Evolutionary conservation across 64 coral and sea anemone species (phyloP).

Genomic region (Orbicella faveolata): DNA sequence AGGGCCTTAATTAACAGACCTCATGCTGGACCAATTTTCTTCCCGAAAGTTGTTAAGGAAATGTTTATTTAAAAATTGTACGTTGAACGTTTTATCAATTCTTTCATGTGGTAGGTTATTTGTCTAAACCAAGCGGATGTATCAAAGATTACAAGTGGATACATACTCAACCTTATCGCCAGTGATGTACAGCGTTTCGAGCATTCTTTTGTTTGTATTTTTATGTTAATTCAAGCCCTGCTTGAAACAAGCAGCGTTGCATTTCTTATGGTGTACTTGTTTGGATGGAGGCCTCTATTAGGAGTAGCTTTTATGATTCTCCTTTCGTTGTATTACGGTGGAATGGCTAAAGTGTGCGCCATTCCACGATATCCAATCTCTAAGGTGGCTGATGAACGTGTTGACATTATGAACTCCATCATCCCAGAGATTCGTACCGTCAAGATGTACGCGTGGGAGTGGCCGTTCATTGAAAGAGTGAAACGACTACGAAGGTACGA

Average conservation of each 20-base stretch:
- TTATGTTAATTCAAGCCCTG: background rate
- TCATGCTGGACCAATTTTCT: too few species aligned
- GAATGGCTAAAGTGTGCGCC: conserved; percentile 25
- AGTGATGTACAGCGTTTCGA: conserved; percentile 56
- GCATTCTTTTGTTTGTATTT: conserved; percentile 8
- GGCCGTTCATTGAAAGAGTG: conserved; percentile 31
- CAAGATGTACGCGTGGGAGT: conserved; percentile 68
- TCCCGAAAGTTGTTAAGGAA: too few species aligned
- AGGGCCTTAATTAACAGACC: too few species aligned
- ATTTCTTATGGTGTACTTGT: conserved; percentile 53
- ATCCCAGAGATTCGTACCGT: conserved; percentile 41
- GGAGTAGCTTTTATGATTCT: conserved; percentile 10
- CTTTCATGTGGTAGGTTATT: too few species aligned
- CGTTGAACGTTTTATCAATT: too few species aligned
- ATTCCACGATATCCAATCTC: conserved; percentile 17
- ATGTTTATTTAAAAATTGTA: too few species aligned
- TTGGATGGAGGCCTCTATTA: conserved; percentile 31
- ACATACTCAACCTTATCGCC: too few species aligned
- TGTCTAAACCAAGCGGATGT: too few species aligned
- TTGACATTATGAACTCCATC: conserved; percentile 42
- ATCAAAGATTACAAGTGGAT: too few species aligned
- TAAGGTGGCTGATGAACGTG: conserved; percentile 9
- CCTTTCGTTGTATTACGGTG: conserved; percentile 29
- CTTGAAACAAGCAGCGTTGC: conserved; percentile 18
- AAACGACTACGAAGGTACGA: conserved; percentile 25